Conservation (phyloP, 2,113 vertebrate species). For the Forbesichthys agassizii region DNA sequence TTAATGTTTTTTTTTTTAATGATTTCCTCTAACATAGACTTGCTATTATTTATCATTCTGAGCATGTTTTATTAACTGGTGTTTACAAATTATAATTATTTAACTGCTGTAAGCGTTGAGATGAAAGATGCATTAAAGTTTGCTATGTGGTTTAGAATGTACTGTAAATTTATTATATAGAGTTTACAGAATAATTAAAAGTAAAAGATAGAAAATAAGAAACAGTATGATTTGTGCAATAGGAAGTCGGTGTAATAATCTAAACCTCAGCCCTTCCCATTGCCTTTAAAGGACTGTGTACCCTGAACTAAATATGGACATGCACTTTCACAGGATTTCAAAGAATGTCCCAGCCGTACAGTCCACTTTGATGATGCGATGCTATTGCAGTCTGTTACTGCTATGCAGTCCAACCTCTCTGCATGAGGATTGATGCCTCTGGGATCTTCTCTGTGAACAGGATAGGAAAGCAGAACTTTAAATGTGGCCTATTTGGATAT, state of each 20-base stretch:
- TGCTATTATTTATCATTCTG: not conserved
- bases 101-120: not conserved
- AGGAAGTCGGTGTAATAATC: slow-evolving; percentile 64
- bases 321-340: slow-evolving; percentile 89
- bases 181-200: slow-evolving; percentile 17
- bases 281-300: slow-evolving; percentile 97
- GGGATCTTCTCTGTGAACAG: slow-evolving; percentile 49
- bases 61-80: not conserved
- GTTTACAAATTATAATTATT: not conserved
- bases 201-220: slow-evolving; percentile 14
- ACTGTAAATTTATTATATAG: not conserved
- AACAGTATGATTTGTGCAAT: slow-evolving; percentile 53
- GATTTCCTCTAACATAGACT: not conserved
- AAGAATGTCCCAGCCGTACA: slow-evolving; percentile 95
- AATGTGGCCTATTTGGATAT: slow-evolving; percentile 29
- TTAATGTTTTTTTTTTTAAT: not conserved
- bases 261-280: slow-evolving; percentile 80
- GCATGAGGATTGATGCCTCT: slow-evolving; percentile 50
- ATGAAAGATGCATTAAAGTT: not conserved
- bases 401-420: slow-evolving; percentile 45
- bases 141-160: not conserved
- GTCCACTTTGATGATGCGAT: slow-evolving; percentile 78
- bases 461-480: slow-evolving; percentile 42
- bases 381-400: slow-evolving; percentile 61
- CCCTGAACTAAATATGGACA: slow-evolving; percentile 96